Conservation (phyloP, 2,113 vertebrate species). For the Serinus canaria region DNA sequence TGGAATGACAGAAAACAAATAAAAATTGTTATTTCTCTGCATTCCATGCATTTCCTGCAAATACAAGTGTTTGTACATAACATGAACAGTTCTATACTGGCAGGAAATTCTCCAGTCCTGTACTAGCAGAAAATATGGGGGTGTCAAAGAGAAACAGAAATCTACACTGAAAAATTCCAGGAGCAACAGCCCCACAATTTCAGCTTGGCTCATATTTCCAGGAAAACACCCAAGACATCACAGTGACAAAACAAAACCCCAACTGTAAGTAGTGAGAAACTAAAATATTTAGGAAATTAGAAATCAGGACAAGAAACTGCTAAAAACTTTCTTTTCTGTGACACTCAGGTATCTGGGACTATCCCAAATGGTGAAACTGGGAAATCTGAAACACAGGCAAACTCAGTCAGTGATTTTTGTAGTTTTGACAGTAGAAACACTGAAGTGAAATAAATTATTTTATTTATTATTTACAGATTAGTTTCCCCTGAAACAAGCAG, state of each 20-base stretch:
- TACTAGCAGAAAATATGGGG: neutral
- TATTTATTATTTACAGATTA: neutral
- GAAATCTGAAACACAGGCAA: neutral
- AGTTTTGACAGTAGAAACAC: neutral
- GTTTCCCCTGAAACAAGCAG: neutral
- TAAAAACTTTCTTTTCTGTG: neutral
- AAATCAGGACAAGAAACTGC: neutral
- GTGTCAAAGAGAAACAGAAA: neutral
- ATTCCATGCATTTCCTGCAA: neutral
- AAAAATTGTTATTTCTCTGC: neutral
- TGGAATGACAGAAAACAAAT: neutral
- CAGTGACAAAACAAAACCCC: neutral
- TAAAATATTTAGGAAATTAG: neutral
- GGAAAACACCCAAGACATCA: rapidly evolving
- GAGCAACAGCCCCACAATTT: neutral
- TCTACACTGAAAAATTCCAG: neutral
- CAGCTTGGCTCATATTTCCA: neutral
- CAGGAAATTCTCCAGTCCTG: neutral
- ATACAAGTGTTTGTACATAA: neutral
- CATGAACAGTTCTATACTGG: neutral
- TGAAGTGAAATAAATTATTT: neutral
- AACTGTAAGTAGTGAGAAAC: neutral
- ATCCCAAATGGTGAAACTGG: neutral
- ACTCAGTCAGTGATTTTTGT: neutral
- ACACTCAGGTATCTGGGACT: neutral